Conservation (phyloP, 2,888 invertebrate species). For the Drosophila antonietae region DNA sequence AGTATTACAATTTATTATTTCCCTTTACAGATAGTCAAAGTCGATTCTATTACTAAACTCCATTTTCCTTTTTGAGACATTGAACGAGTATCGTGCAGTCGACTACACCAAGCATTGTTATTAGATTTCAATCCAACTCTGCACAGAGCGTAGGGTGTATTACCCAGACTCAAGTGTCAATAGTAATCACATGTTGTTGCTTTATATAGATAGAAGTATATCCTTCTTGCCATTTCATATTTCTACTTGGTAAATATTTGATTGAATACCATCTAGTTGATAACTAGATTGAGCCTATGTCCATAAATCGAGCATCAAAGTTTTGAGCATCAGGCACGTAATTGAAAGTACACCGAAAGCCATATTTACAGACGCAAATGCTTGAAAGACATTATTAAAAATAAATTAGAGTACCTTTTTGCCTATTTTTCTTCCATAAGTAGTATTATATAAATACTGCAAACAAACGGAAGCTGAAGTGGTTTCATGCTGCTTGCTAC, state of each 20-base stretch:
- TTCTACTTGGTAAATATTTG: slow-evolving; percentile 55
- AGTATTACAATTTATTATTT: background rate
- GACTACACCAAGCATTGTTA: background rate
- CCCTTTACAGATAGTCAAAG: background rate
- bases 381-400: slow-evolving; percentile 69
- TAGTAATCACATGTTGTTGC: slow-evolving; percentile 14
- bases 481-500: slow-evolving; percentile 69
- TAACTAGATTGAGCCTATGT: slow-evolving; percentile 31
- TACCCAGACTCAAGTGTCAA: slow-evolving; percentile 12
- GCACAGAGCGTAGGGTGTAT: slow-evolving; percentile 4
- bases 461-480: slow-evolving; percentile 53
- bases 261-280: slow-evolving; percentile 21
- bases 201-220: background rate
- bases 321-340: slow-evolving; percentile 40
- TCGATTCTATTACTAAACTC: background rate
- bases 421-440: slow-evolving; percentile 15
- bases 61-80: too few species aligned
- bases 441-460: slow-evolving; percentile 46
- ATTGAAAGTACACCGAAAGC: slow-evolving; percentile 68
- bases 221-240: slow-evolving; percentile 22
- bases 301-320: slow-evolving; percentile 36
- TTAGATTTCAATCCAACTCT: background rate
- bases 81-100: background rate
- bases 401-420: slow-evolving; percentile 72
- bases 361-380: slow-evolving; percentile 41